Evolutionary conservation across 2,888 invertebrate genomes (phyloP).

Genomic region (Idaea biselata): DNA sequence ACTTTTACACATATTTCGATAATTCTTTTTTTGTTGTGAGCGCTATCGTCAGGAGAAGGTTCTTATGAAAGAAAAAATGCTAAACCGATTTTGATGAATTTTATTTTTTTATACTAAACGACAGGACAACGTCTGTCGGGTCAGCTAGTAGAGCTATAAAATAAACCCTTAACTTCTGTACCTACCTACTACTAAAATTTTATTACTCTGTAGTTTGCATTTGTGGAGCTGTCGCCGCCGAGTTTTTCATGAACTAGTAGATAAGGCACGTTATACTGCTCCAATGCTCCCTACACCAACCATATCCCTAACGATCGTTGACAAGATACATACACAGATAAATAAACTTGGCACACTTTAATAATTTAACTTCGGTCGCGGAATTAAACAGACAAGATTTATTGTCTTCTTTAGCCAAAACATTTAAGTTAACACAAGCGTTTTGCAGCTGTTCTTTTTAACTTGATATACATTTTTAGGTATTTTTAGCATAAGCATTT

Average conservation of each 20-base stretch:
- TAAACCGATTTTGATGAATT: too few species aligned
- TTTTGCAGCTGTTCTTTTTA: constrained; percentile 32
- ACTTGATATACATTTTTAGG: constrained; percentile 20
- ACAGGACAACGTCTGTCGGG: too few species aligned
- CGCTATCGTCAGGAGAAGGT: too few species aligned
- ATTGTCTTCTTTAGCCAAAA: constrained; percentile 37
- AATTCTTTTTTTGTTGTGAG: too few species aligned
- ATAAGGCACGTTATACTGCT: constrained; percentile 66
- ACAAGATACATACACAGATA: constrained; percentile 10
- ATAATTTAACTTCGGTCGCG: constrained; percentile 38
- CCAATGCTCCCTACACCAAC: constrained; percentile 34
- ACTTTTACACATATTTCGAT: too few species aligned
- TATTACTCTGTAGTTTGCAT: background rate
- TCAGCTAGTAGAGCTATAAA: background rate
- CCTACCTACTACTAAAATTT: background rate
- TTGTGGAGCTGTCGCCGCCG: background rate
- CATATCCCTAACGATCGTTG: constrained; percentile 26
- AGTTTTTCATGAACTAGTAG: constrained; percentile 38
- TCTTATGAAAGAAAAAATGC: too few species aligned
- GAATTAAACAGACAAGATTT: constrained; percentile 54
- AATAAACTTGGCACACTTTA: constrained; percentile 28
- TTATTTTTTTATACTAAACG: too few species aligned
- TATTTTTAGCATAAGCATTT: background rate
- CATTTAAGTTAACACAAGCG: constrained; percentile 35
- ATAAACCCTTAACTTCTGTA: background rate